A percentile compares a stretch with the other conserved stretches of the same genome.
phyloP scores from a whole-genome alignment of 2,113 vertebrate species.

The Willisornis vidua region DNA sequence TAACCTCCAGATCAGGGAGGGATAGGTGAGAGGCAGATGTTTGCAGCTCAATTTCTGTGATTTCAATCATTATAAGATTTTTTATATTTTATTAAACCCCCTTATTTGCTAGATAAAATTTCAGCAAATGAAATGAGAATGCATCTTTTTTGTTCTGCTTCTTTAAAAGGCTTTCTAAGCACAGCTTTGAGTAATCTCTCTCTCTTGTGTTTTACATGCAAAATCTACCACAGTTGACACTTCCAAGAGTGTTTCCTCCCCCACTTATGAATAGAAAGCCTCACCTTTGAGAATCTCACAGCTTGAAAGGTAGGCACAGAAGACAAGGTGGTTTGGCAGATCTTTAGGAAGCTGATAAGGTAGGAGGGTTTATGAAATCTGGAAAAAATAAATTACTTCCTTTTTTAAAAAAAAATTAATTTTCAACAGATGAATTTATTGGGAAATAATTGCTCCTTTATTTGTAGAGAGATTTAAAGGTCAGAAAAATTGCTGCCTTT shows the following conservation, averaged over 20 bases:
- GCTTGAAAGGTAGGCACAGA: background rate
- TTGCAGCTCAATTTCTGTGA: background rate
- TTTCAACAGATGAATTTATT: slow-evolving; percentile 2
- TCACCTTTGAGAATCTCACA: background rate
- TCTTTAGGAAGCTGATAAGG: background rate
- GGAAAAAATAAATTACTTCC: background rate
- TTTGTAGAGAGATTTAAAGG: slow-evolving; percentile 42
- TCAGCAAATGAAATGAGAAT: background rate
- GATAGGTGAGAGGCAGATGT: background rate
- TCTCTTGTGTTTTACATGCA: background rate
- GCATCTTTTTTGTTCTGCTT: background rate
- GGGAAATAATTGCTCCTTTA: slow-evolving; percentile 20
- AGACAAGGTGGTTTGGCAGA: background rate
- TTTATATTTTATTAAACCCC: background rate
- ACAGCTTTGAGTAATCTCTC: background rate
- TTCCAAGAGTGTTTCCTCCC: background rate
- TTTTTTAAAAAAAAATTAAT: background rate
- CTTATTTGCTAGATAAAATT: background rate
- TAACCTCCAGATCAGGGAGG: background rate
- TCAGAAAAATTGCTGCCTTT: slow-evolving; percentile 40
- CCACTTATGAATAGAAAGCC: background rate
- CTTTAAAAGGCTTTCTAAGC: background rate
- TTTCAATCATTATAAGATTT: background rate
- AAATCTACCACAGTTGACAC: background rate
- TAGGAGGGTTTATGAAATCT: background rate